Evolutionary conservation across 2,888 invertebrate species (phyloP), one percentile per base, ranked within the genome.

Genomic region (Gymnocheta viridis): DNA sequence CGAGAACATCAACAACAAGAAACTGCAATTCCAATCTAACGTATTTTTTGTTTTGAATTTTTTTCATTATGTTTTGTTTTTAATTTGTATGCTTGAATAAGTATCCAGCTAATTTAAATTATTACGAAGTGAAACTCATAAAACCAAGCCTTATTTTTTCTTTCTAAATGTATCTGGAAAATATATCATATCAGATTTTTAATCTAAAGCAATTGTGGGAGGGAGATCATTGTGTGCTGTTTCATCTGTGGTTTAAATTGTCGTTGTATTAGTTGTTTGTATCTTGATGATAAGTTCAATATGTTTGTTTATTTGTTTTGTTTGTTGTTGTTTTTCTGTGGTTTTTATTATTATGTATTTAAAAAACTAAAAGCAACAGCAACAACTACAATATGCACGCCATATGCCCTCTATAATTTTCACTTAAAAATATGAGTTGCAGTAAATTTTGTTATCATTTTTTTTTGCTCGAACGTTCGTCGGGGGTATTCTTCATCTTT

Each of bases 401-500:
- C 78, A 70, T 64, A 79, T 70, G 78, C n/a, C 58, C 27, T 79
- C 64, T 17, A 35, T 79, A 70, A 56, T 64, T 77, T 77, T 58
- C 58, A 58, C 67, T 67, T 35, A 32, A 70, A 58, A 0, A 69
- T 22, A 69, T 22, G 49, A 69, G 41, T 47, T 56, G 32, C 47
- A 76, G 27, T 58, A 67, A n/a, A 64, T 44, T 47, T 77, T 58
- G 47, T 29, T 49, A 41, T 29, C 10, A 27, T 29, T 10, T 35
- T 17, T 49, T 19, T 73, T 70, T 10, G 1, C 32, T 17, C 7
- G 22, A 32, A 5, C 17, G 24, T 32, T 29, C 27, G 19, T 27
- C 27, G 19, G 19, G 19, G 17, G 17, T 77, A 62, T 49, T 49
- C 29, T 66, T 47, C 51, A 67, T 81, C 60, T 74, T n/a, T 69